These are phyloP conservation scores for Agapornis canus DNA, from an alignment of 2,797 vertebrate species.

Conservation along the genomic window DNA sequence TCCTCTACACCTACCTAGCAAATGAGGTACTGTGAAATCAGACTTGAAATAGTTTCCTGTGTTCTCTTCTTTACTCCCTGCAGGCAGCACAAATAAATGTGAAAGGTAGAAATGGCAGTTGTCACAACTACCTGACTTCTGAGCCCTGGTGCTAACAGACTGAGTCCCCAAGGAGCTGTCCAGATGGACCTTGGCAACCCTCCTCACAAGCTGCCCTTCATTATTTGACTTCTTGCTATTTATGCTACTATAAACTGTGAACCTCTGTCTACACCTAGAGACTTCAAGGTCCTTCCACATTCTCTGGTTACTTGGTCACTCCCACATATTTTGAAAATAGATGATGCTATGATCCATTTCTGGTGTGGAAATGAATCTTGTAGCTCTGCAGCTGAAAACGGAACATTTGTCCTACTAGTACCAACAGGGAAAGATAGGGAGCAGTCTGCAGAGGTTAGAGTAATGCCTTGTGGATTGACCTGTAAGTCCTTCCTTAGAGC, in stretches of 20 bases:
- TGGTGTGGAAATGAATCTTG: not conserved
- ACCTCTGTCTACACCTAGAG: not conserved
- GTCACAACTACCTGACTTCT: not conserved
- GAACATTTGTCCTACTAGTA: not conserved
- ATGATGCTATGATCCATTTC: not conserved
- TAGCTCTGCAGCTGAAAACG: not conserved
- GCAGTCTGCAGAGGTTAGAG: not conserved
- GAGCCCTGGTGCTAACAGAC: not conserved
- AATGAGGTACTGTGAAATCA: slow-evolving; percentile 83
- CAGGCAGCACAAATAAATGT: not conserved
- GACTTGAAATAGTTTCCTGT: not conserved
- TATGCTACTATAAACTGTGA: not conserved
- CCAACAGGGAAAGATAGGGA: not conserved
- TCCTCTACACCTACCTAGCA: slow-evolving; percentile 94
- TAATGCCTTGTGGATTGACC: not conserved
- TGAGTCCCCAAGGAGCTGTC: not conserved
- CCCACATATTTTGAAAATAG: not conserved
- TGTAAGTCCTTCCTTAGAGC: not conserved
- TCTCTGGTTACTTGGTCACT: not conserved
- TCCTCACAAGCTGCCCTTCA: not conserved
- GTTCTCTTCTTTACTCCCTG: not conserved
- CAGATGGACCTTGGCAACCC: not conserved
- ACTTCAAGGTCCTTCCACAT: not conserved
- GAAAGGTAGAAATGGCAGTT: not conserved
- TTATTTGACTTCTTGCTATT: not conserved